A percentile compares a stretch with the other conserved stretches of the same genome.
phyloP scores from a whole-genome alignment of 2,888 invertebrate genomes.

The Orthonychiurus folsomi region DNA sequence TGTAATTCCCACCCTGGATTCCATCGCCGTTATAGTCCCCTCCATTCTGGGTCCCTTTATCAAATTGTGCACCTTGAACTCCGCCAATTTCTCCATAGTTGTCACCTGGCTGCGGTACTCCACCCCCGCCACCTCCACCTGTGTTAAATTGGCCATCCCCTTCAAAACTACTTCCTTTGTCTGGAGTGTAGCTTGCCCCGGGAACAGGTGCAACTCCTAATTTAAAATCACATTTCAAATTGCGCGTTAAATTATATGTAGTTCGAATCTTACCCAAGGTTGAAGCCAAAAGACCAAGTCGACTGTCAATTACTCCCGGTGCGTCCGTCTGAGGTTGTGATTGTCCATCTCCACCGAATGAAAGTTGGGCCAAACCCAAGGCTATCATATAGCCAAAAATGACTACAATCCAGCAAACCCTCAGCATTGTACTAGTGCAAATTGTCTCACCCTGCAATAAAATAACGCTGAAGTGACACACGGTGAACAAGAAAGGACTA shows the following conservation, averaged over 20 bases:
- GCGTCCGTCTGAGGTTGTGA: background rate
- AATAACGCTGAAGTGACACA: no score
- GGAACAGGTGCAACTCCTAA: constrained; percentile 31
- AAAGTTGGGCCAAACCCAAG: no score
- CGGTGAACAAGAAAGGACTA: no score
- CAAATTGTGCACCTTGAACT: constrained; percentile 1
- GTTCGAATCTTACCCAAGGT: constrained; percentile 23
- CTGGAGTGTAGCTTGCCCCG: constrained; percentile 18
- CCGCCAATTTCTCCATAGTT: constrained; percentile 17
- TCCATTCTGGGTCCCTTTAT: background rate
- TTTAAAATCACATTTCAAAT: constrained; percentile 1
- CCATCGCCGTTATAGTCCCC: constrained; percentile 12
- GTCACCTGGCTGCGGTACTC: background rate
- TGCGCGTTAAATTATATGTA: background rate
- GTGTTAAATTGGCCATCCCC: constrained; percentile 10
- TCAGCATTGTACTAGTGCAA: no score
- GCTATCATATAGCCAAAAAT: no score
- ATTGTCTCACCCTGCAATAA: no score
- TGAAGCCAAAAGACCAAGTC: constrained; percentile 34
- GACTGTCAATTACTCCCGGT: constrained; percentile 1
- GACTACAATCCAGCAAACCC: no score
- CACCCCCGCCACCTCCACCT: constrained; percentile 13
- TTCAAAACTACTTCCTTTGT: constrained; percentile 13
- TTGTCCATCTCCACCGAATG: background rate
- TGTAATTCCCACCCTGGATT: constrained; percentile 7